These are phyloP conservation scores for Decapterus maruadsi DNA, from an alignment of 2,797 vertebrate species.

Conservation along the genomic window DNA sequence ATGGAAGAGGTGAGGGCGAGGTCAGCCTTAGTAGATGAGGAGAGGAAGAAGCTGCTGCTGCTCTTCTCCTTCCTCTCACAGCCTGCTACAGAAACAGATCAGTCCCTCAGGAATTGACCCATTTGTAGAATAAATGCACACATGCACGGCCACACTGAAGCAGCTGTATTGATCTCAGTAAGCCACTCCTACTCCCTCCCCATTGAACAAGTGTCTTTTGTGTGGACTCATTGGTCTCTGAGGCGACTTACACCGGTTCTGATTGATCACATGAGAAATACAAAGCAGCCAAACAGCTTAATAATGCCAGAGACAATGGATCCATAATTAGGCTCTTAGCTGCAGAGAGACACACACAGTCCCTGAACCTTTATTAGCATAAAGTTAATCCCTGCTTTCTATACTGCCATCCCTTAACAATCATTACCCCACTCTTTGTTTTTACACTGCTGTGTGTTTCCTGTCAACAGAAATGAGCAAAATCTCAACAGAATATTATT, in stretches of 20 bases:
- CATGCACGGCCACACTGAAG: neutral
- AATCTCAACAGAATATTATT: too few relatives aligned
- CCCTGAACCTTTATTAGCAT: neutral
- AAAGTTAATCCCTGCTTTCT: neutral
- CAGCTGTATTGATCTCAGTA: constrained; percentile 34
- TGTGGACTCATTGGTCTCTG: neutral
- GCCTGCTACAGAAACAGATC: constrained; percentile 6
- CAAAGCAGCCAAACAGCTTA: neutral
- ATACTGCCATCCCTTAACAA: neutral
- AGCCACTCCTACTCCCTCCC: constrained; percentile 2
- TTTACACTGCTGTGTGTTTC: too few relatives aligned
- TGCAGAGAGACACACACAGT: neutral
- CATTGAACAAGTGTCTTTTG: constrained; percentile 22
- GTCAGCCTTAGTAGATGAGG: constrained; percentile 24
- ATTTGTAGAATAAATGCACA: constrained; percentile 32
- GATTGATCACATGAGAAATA: constrained; percentile 2
- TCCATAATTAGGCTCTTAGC: neutral
- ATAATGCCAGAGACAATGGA: neutral
- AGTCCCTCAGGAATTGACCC: constrained; percentile 14
- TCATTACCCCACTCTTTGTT: neutral
- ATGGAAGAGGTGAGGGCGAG: neutral
- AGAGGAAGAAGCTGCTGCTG: constrained; percentile 11
- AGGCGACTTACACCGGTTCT: neutral
- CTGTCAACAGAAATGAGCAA: too few relatives aligned
- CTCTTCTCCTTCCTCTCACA: too few relatives aligned